phyloP scores from a whole-genome alignment of 2,797 vertebrate genomes.

The Notolabrus celidotus region DNA sequence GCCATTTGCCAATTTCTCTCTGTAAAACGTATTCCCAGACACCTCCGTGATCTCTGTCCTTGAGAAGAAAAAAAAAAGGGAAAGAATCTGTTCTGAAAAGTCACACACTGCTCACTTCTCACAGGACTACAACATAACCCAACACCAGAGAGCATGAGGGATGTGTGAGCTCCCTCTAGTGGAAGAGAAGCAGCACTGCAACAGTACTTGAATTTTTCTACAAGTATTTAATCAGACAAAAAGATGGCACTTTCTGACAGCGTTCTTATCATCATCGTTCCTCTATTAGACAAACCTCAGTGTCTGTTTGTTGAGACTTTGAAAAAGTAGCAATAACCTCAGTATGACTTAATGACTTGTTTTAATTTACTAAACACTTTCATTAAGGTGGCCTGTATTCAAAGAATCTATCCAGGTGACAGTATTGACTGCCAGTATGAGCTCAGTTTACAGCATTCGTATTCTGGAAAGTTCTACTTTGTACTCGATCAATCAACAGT shows the following conservation, averaged over 20 bases:
- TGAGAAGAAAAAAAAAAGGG: conserved; percentile 13
- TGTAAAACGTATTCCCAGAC: conserved; percentile 23
- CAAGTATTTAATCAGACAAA: conserved; percentile 73
- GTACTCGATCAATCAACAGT: conserved; percentile 20
- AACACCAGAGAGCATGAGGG: conserved; percentile 14
- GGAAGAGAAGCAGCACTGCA: conserved; percentile 73
- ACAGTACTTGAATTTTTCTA: conserved; percentile 81
- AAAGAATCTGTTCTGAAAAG: conserved; percentile 17
- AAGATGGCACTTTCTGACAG: conserved; percentile 76
- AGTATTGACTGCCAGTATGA: conserved; percentile 73
- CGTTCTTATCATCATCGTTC: conserved; percentile 48
- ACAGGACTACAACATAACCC: conserved; percentile 8
- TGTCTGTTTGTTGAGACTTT: conserved; percentile 21
- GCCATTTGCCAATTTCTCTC: conserved; percentile 10
- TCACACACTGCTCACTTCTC: conserved; percentile 20
- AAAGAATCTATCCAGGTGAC: conserved; percentile 62
- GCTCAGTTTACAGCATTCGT: conserved; percentile 79
- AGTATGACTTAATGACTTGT: conserved; percentile 49
- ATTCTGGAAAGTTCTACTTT: conserved; percentile 32
- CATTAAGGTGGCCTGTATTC: conserved; percentile 38
- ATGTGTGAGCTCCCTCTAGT: conserved; percentile 74
- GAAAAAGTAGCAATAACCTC: conserved; percentile 72
- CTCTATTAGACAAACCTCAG: conserved; percentile 54
- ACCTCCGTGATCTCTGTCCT: conserved; percentile 12
- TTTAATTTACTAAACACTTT: conserved; percentile 25